Conservation (phyloP, 2,888 invertebrate species). For the Lithophane ornitopus region DNA sequence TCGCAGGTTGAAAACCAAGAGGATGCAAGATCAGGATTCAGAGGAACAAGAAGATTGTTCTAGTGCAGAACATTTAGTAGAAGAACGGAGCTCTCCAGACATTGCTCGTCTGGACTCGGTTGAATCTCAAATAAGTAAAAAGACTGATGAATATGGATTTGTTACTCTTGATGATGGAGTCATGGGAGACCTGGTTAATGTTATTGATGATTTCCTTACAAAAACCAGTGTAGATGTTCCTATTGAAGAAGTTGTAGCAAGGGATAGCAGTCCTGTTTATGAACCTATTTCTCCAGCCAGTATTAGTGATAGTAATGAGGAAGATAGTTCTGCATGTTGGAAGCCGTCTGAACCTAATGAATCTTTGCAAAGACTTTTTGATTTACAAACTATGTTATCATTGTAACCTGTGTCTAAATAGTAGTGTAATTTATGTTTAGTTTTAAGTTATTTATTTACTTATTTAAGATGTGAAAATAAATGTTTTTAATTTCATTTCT, state of each 20-base stretch:
- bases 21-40: conserved; percentile 74
- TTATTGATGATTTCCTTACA: conserved; percentile 72
- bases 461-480: conserved; percentile 26
- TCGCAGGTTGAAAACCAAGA: conserved; percentile 92
- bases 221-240: conserved; percentile 38
- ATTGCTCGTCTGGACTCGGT: conserved; percentile 70
- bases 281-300: conserved; percentile 82
- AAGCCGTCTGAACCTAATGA: conserved; percentile 63
- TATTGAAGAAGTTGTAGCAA: conserved; percentile 30
- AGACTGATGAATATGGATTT: conserved; percentile 74
- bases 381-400: conserved; percentile 64
- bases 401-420: conserved; percentile 25
- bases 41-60: conserved; percentile 33
- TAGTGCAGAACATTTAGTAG: conserved; percentile 17
- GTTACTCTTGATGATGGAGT: conserved; percentile 76
- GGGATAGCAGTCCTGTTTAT: conserved; percentile 66
- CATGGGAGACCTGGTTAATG: conserved; percentile 70
- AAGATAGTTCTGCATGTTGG: conserved; percentile 66
- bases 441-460: conserved; percentile 21
- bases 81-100: conserved; percentile 40
- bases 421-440: not conserved
- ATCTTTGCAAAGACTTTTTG: conserved; percentile 68
- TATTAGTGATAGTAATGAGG: conserved; percentile 58
- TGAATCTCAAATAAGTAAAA: conserved; percentile 74
- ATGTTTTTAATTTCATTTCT: not conserved